A percentile compares a stretch with the other conserved stretches of the same genome.
Conservation (phyloP, 2,888 invertebrate species). For the Euzetes globulus region DNA sequence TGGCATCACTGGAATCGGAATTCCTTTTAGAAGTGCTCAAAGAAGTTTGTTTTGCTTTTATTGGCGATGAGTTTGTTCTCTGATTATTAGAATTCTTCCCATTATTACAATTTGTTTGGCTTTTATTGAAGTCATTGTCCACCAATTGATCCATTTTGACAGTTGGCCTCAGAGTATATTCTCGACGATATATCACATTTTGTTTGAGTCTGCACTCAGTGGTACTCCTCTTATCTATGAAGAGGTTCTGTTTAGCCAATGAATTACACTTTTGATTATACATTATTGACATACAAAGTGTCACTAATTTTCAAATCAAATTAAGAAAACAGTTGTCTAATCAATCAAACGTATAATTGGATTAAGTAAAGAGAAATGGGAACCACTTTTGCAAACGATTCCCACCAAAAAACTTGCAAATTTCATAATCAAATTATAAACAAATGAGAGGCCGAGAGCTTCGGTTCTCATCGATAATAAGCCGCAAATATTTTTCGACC, state of each 20-base stretch:
- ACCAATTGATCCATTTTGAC: background rate
- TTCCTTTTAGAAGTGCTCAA: background rate
- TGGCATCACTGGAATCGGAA: background rate
- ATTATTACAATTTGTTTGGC: background rate
- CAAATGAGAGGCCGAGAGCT: too few relatives aligned
- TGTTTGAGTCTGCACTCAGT: constrained; percentile 1
- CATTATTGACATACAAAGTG: background rate
- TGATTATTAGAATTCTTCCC: background rate
- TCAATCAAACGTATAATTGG: too few relatives aligned
- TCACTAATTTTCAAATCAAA: too few relatives aligned
- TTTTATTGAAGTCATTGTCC: constrained; percentile 5
- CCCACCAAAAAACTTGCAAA: too few relatives aligned
- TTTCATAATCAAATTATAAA: too few relatives aligned
- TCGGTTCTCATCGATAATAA: background rate
- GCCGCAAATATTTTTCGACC: background rate
- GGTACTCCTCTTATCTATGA: background rate
- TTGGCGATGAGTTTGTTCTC: constrained; percentile 17
- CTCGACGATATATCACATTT: constrained; percentile 8
- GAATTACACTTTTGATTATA: background rate
- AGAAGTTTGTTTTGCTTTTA: background rate
- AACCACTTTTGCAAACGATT: too few relatives aligned
- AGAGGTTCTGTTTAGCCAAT: background rate
- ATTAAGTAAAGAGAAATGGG: too few relatives aligned
- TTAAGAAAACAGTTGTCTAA: too few relatives aligned
- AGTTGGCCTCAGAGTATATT: constrained; percentile 2